Evolutionary conservation across 2,888 invertebrate species (phyloP), one percentile per base, ranked within the genome.

Genomic region (Cheilosia vulpina): DNA sequence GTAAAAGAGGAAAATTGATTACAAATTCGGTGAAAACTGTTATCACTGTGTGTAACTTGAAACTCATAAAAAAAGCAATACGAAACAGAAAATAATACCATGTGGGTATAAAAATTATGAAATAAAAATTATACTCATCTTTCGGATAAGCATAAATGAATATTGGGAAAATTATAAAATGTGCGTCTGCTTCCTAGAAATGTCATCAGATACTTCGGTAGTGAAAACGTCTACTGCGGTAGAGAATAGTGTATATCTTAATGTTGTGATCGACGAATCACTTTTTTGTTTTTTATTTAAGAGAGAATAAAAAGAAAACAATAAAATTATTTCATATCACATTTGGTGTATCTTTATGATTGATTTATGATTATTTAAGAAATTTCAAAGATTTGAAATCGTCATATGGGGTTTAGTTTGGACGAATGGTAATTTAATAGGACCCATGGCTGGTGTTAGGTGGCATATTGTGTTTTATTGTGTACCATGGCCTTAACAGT

Each of bases 281-380:
- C 31, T 53, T 11, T 27, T 21, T 47, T 31, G 15, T 21, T 52
- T 38, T 43, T 21, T 60, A 2, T 41, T 7, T 38, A 17, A 58
- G 15, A 41, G 17, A 24, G 17, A 38, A 34, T 50, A 34, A 43
- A 21, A 76, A 69, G 55, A 63, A 60, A 60, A 55, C 69, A 75
- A 81, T 81, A 79, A 71, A 84, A 60, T 80, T 82, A 60, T 73
- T 73, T 78, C 72, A 78, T 78, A 81, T 81, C 81, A 60, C 69
- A 55, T 62, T 60, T 19, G 45, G 11, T 79, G 69, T 75, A 79
- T 84, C 79, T 84, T 65, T 75, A 73, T 76, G 45, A 52, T 52
- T 69, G 76, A 84, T 84, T 84, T 80, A 84, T 79, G 79, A 71
- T 79, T 83, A 78, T 83, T 72, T 78, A 27, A 31, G 66, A 73